Conservation (phyloP, 2,888 invertebrate genomes). For the Drosophila tanythrix region DNA sequence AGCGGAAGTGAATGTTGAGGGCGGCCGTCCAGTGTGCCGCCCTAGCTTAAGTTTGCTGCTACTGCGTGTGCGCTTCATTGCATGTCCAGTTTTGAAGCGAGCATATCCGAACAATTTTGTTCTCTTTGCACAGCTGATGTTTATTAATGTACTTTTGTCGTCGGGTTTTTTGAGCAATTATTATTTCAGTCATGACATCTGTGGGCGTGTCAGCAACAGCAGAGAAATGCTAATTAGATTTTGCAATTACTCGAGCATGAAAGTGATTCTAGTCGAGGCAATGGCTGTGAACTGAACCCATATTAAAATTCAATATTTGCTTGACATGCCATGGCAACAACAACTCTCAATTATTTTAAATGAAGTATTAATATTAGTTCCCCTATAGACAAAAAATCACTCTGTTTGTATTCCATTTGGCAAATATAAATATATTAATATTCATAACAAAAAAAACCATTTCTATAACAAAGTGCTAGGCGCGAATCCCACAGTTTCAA, state of each 20-base stretch:
- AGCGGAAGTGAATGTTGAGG: constrained; percentile 57
- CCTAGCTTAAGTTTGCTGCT: constrained; percentile 24
- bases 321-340: constrained; percentile 36
- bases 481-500: constrained; percentile 39
- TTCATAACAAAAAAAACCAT: background rate
- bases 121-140: constrained; percentile 40
- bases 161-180: constrained; percentile 71
- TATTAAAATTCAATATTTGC: constrained; percentile 52
- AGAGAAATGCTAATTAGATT: constrained; percentile 61
- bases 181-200: constrained; percentile 51
- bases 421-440: constrained; percentile 19
- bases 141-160: constrained; percentile 70
- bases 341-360: constrained; percentile 48
- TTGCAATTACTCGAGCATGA: constrained; percentile 46
- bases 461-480: constrained; percentile 24
- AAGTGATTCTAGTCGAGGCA: constrained; percentile 14
- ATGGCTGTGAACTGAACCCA: constrained; percentile 28
- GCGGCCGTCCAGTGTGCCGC: constrained; percentile 17
- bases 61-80: constrained; percentile 63
- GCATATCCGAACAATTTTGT: constrained; percentile 45
- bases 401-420: constrained; percentile 53
- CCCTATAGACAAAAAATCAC: constrained; percentile 32
- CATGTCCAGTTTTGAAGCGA: constrained; percentile 51
- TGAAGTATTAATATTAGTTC: constrained; percentile 19
- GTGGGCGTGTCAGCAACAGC: constrained; percentile 29